phyloP scores from a whole-genome alignment of 2,113 vertebrate species.

The Syrmaticus mikado region DNA sequence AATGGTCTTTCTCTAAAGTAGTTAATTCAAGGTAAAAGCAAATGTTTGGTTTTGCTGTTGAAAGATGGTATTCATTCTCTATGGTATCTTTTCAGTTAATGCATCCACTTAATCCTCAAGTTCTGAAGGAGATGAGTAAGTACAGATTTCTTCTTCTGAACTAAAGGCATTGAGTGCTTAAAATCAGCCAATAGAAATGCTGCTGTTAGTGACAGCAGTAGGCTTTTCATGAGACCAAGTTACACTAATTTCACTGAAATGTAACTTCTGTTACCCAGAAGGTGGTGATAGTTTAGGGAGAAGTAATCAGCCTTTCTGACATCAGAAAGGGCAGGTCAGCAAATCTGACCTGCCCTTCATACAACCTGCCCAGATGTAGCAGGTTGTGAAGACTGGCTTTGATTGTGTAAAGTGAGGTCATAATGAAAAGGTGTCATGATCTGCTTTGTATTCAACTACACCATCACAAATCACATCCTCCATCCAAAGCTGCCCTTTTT shows the following conservation, averaged over 20 bases:
- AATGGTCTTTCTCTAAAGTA: conserved; percentile 18
- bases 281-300: not conserved
- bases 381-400: not conserved
- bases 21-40: not conserved
- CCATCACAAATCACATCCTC: not conserved
- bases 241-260: too few relatives aligned
- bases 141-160: not conserved
- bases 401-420: not conserved
- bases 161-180: not conserved
- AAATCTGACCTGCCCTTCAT: not conserved
- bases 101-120: conserved; percentile 43
- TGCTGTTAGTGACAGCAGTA: accelerated
- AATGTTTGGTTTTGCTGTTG: not conserved
- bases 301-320: not conserved
- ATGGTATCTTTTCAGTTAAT: not conserved
- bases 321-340: not conserved
- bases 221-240: not conserved
- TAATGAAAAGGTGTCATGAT: not conserved
- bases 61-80: conserved; percentile 11
- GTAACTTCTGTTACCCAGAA: not conserved
- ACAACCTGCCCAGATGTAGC: accelerated
- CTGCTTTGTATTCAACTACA: accelerated
- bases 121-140: not conserved
- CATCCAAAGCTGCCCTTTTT: not conserved
- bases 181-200: not conserved